A percentile compares a stretch with the other conserved stretches of the same genome.
Conservation (phyloP, 2,113 vertebrate species). For the Romanogobio albipinnatus region DNA sequence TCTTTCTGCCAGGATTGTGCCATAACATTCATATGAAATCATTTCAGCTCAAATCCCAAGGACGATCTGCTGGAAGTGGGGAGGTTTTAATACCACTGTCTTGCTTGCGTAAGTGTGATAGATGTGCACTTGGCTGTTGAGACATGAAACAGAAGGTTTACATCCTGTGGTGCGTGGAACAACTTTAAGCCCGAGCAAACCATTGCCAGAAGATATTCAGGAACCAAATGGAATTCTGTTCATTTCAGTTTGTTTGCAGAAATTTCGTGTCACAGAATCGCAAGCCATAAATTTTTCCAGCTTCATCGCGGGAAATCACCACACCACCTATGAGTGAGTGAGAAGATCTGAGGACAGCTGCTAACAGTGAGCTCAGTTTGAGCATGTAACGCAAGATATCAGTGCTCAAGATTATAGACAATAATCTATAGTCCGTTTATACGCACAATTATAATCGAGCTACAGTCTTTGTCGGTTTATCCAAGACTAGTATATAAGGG, state of each 20-base stretch:
- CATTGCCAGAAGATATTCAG: neutral
- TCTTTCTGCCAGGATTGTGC: conserved; percentile 49
- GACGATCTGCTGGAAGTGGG: conserved; percentile 39
- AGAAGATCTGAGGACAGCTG: conserved; percentile 27
- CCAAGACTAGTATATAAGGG: neutral
- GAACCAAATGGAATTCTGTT: conserved; percentile 41
- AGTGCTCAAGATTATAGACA: neutral
- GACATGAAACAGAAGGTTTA: conserved; percentile 39
- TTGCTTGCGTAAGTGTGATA: conserved; percentile 40
- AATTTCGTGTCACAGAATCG: neutral
- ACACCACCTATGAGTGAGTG: conserved; percentile 20
- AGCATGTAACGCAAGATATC: neutral
- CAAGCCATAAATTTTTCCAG: conserved; percentile 24
- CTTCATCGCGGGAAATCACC: conserved; percentile 14
- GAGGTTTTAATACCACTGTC: conserved; percentile 30
- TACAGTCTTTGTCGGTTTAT: neutral
- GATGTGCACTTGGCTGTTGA: conserved; percentile 38
- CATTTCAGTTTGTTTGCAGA: conserved; percentile 17
- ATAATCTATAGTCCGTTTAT: neutral
- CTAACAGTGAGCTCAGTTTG: conserved; percentile 35
- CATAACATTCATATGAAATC: conserved; percentile 57
- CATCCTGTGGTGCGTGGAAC: conserved; percentile 24
- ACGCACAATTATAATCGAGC: neutral
- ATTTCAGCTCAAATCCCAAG: conserved; percentile 47
- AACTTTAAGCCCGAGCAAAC: neutral